These are phyloP conservation scores for Vulpes ferrilata DNA, from an alignment of 2,113 vertebrate species.

Conservation along the genomic window DNA sequence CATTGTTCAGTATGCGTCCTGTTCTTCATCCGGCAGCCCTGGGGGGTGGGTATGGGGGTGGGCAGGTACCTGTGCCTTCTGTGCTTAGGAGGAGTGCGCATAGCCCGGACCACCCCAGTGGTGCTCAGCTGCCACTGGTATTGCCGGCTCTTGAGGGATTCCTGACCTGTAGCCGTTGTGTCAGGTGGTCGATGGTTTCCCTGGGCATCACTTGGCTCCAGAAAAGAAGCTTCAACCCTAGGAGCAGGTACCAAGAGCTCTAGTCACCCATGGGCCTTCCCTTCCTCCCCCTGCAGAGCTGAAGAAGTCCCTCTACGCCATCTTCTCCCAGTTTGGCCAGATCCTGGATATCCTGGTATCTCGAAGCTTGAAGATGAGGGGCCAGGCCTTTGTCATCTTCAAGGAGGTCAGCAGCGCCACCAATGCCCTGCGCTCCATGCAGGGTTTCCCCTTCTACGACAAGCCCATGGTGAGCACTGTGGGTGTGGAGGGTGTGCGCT, in stretches of 20 bases:
- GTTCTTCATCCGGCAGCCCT: neutral
- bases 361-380: constrained; percentile 93
- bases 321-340: constrained; percentile 97
- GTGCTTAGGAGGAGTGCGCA: neutral
- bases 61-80: neutral
- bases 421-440: constrained; percentile 95
- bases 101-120: rapidly evolving
- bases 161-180: neutral
- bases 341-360: constrained; percentile 96
- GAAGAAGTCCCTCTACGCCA: constrained; percentile 96
- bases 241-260: neutral
- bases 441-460: constrained; percentile 97
- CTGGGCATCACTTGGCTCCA: neutral
- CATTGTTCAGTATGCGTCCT: rapidly evolving
- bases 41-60: too few species aligned
- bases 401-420: constrained; percentile 97
- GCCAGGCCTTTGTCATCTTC: constrained; percentile 97
- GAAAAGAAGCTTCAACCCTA: neutral
- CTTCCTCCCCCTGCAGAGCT: constrained; percentile 87
- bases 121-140: neutral
- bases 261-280: neutral
- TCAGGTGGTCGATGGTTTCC: neutral
- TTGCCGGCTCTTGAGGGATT: neutral
- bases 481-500: neutral
- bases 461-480: constrained; percentile 93